Conservation (phyloP, 2,888 invertebrate genomes). For the Nebria brevicollis region DNA sequence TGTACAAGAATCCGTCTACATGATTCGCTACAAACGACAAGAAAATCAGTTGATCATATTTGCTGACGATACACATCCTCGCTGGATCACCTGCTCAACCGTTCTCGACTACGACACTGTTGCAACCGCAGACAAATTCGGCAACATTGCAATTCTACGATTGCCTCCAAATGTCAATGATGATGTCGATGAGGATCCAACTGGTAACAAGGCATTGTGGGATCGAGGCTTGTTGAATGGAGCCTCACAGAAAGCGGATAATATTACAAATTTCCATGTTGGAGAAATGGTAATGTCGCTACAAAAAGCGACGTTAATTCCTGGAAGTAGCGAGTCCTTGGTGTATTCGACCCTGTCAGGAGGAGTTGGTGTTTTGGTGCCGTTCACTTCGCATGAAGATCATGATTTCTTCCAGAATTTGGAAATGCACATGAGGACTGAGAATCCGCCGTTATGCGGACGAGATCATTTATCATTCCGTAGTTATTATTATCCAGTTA, state of each 20-base stretch:
- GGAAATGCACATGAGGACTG: constrained; percentile 99
- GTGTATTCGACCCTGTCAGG: constrained; percentile 97
- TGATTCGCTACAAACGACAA: constrained; percentile 91
- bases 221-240: constrained; percentile 92
- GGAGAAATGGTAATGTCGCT: constrained; percentile 97
- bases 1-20: constrained; percentile 96
- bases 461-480: constrained; percentile 97
- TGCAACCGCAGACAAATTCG: constrained; percentile 97
- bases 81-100: constrained; percentile 93
- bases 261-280: constrained; percentile 91
- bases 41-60: constrained; percentile 99
- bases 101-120: constrained; percentile 96
- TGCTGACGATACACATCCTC: constrained; percentile 97
- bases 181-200: constrained; percentile 99
- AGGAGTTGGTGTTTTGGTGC: constrained; percentile 90
- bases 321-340: constrained; percentile 96
- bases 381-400: constrained; percentile 96
- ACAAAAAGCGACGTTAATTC: constrained; percentile 94
- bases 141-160: constrained; percentile 91
- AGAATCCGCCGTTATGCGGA: constrained; percentile 95
- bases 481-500: constrained; percentile 97
- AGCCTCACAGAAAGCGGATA: constrained; percentile 97
- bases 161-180: constrained; percentile 92
- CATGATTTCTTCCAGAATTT: constrained; percentile 99
- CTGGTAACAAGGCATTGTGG: constrained; percentile 98